These are phyloP conservation scores for Agrypnus murinus DNA, from an alignment of 2,888 invertebrate species.

Conservation along the genomic window DNA sequence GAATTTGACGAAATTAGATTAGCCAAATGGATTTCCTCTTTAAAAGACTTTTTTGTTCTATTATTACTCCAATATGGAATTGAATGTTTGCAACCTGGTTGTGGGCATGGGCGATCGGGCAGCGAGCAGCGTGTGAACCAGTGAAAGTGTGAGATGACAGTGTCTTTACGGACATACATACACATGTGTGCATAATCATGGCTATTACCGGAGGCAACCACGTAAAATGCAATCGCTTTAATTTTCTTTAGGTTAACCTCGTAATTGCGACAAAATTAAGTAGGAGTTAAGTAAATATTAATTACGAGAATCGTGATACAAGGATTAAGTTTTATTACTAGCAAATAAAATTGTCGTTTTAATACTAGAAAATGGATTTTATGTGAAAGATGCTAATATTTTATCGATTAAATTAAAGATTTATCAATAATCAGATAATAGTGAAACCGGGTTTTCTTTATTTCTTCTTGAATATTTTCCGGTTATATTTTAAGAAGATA, in stretches of 20 bases:
- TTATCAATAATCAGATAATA: too few relatives aligned
- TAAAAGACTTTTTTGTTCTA: slow-evolving; percentile 3
- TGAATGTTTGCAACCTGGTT: slow-evolving; percentile 46
- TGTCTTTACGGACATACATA: slow-evolving; percentile 56
- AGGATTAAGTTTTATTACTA: background rate
- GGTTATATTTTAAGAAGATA: too few relatives aligned
- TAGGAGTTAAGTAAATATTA: slow-evolving; percentile 23
- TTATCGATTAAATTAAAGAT: too few relatives aligned
- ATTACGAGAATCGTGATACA: background rate
- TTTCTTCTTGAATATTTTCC: too few relatives aligned
- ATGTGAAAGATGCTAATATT: background rate
- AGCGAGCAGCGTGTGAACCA: slow-evolving; percentile 65
- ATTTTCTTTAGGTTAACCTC: slow-evolving; percentile 31
- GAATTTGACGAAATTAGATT: too few relatives aligned
- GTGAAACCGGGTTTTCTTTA: too few relatives aligned
- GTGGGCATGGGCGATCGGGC: slow-evolving; percentile 46
- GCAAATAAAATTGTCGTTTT: background rate
- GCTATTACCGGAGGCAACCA: slow-evolving; percentile 59
- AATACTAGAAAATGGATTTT: background rate
- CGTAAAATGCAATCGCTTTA: slow-evolving; percentile 53
- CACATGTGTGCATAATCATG: slow-evolving; percentile 62
- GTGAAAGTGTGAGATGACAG: slow-evolving; percentile 68
- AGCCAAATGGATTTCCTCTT: too few relatives aligned
- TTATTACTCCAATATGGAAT: slow-evolving; percentile 15
- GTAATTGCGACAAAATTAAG: slow-evolving; percentile 20